Evolutionary conservation across 2,797 vertebrate species (phyloP), one percentile per base, ranked within the genome.

Genomic region (Acrocephalus scirpaceus): DNA sequence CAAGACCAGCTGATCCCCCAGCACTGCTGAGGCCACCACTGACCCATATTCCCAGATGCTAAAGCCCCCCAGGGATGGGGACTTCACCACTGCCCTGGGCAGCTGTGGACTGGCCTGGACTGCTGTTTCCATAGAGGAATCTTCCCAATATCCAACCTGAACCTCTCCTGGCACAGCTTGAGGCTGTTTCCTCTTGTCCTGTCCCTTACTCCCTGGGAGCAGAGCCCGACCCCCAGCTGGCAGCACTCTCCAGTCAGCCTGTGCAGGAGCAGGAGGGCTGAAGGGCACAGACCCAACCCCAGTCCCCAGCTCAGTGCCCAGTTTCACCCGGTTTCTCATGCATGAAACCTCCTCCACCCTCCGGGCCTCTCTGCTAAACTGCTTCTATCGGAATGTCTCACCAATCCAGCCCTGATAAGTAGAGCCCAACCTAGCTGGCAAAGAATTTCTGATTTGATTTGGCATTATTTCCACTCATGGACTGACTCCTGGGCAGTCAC

Each of bases 321-420:
- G 5, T 45, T 38, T 29, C 7, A 0, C 47, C 47, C 54, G 32
- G 32, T 22, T 64, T 13, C 32, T 57, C 54, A 3, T 7, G 21
- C 36, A 1, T 5, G 12, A 36, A 51, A 36, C 9, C 27, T 10
- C 27, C 12, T 3, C 32, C 8, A 44, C 29, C 56, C 84, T 60
- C 61, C 0, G 0, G 45, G 53, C 71, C 57, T 56, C 54, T 16
- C 13, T 2, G 23, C 30, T 23, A 6, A 78, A 2, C 18, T 2
- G 14, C 16, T 38, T 8, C 2, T 8, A 7, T 26, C 2, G 0
- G 5, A 23, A 22, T 26, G 38, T 4, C 64, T 29, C 30, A 20
- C 50, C 40, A 45, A 13, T 7, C 32, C 51, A 11, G 77, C 44
- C 30, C 26, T 0, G 8, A 29, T 54, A 86, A 83, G 27, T 19